phyloP scores from a whole-genome alignment of 2,113 vertebrate genomes.

The Meles meles region DNA sequence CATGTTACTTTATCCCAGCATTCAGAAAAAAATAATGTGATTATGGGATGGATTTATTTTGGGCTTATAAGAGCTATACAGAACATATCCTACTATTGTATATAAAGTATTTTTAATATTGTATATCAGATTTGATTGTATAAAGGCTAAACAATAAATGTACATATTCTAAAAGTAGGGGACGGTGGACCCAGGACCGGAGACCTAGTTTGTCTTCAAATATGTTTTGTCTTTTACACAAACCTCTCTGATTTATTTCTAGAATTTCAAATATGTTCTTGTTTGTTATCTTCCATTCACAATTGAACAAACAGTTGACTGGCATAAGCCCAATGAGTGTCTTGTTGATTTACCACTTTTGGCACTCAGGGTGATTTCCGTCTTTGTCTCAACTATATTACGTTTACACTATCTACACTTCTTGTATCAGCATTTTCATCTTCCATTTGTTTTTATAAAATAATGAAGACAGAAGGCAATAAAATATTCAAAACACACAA shows the following conservation, averaged over 20 bases:
- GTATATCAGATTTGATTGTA: neutral
- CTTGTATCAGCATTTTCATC: slow-evolving; percentile 51
- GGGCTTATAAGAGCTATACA: neutral
- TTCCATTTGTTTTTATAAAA: slow-evolving; percentile 64
- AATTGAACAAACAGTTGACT: slow-evolving; percentile 44
- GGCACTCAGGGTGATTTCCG: neutral
- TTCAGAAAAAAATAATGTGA: neutral
- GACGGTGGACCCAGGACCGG: neutral
- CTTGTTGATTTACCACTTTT: slow-evolving; percentile 54
- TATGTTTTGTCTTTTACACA: slow-evolving; percentile 19
- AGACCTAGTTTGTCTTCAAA: neutral
- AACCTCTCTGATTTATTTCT: slow-evolving; percentile 37
- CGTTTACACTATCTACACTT: neutral
- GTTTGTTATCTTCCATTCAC: slow-evolving; percentile 42
- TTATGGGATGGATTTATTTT: neutral
- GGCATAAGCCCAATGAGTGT: neutral
- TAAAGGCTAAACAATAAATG: neutral
- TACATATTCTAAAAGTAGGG: neutral
- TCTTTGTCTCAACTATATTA: slow-evolving; percentile 58
- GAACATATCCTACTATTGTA: neutral
- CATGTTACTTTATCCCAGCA: neutral
- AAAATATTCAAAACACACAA: slow-evolving; percentile 61
- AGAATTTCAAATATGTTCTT: slow-evolving; percentile 47
- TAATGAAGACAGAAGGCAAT: slow-evolving; percentile 53
- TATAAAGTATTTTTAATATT: neutral